Evolutionary conservation across 1,140 invertebrate species (phyloP), one percentile per base, ranked within the genome.

Genomic region (Physella acuta): DNA sequence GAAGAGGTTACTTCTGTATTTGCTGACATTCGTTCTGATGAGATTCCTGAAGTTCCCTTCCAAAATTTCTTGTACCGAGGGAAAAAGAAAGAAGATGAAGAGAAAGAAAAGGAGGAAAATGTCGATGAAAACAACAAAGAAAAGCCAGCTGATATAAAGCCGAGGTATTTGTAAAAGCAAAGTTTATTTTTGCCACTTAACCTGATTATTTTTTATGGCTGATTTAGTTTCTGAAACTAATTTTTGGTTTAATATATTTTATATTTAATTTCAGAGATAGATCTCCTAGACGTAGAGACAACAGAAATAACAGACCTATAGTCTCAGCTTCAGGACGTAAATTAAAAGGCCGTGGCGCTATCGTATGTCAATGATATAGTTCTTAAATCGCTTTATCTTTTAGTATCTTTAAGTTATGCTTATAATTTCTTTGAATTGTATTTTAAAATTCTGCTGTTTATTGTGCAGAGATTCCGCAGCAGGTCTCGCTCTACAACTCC

Each of bases 21-120:
- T 73, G 77, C 73, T 33, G 70, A 76, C 0, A 78, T 80, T 14
- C 64, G 79, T 31, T 69, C 75, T 37, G 79, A 80, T 58, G 79
- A 80, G 67, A 80, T 80, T 16, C 79, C 79, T 30, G 77, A 78
- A 24, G 74, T 80, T 1, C 79, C 79, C 0, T 75, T 74, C 37
- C 75, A 76, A 31, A 77, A 78, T 53, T 80, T 80, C 49, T 70
- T 80, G 24, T 71, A 61, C 44, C 53, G 79, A 30, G 73, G 73
- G 28, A 75, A 76, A 59, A 55, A 63, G 51, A 63, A 64, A 8
- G 70, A 74, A 52, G 72, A 75, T 37, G 64, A 70, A 24, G 70
- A 70, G 33, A 49, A 20, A 11, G 33, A 5, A 33, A 52, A 55
- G 20, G 33, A 52, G 5, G 58, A 53, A 62, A 30, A 58, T n/a